A percentile compares a stretch with the other conserved stretches of the same genome.
Conservation (phyloP, 2,888 invertebrate species). For the Hermaeophaga mercurialis region DNA sequence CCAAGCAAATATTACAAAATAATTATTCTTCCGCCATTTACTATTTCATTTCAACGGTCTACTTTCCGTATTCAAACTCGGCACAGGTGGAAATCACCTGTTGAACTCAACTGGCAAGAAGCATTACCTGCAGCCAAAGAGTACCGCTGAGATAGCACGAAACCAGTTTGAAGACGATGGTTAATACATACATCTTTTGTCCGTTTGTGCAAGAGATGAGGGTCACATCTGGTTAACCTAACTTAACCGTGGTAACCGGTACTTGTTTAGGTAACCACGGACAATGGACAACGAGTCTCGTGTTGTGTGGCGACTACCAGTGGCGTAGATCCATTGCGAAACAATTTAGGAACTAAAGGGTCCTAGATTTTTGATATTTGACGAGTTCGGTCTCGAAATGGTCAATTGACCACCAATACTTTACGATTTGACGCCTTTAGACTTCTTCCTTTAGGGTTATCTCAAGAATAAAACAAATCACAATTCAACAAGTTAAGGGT, state of each 20-base stretch:
- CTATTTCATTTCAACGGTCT: constrained; percentile 4
- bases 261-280: constrained; percentile 3
- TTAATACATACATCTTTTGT: constrained; percentile 7
- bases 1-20: no score
- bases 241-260: constrained; percentile 15
- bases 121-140: constrained; percentile 13
- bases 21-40: no score
- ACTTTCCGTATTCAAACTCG: constrained; percentile 9
- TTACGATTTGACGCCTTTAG: no score
- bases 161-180: constrained; percentile 24
- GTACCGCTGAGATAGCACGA: constrained; percentile 19
- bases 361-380: no score
- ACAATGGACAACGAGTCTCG: constrained; percentile 13
- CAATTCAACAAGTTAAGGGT: no score
- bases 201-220: constrained; percentile 17
- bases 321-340: constrained; percentile 2
- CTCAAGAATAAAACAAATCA: no score
- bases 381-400: no score
- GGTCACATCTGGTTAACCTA: constrained; percentile 30
- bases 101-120: constrained; percentile 3
- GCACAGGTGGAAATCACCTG: constrained; percentile 34
- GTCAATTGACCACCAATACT: no score
- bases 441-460: no score
- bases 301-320: constrained; percentile 16
- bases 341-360: neutral